phyloP scores from a whole-genome alignment of 1,140 invertebrate species.

The Bemisia tabaci region DNA sequence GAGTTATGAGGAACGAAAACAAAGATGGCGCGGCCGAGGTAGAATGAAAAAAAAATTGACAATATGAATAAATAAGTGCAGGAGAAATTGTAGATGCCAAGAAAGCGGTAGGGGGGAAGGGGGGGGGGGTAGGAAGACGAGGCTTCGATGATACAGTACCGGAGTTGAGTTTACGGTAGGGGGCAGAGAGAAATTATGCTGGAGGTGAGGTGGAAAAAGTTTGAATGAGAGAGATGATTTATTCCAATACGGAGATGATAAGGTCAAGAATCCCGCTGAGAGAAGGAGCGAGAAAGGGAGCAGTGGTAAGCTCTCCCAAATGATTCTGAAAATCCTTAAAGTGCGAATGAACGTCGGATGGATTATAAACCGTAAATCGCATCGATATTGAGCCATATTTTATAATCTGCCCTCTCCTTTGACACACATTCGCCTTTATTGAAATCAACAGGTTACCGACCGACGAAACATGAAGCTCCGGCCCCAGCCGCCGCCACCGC shows the following conservation, averaged over 20 bases:
- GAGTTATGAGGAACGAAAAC: neutral
- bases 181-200: neutral
- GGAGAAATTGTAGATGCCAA: neutral
- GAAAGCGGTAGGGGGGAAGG: neutral
- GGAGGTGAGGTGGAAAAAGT: neutral
- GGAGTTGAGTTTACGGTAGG: neutral
- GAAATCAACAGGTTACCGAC: neutral
- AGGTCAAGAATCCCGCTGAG: neutral
- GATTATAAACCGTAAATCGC: neutral
- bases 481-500: too few relatives aligned
- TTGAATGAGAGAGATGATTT: neutral
- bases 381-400: too few relatives aligned
- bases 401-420: neutral
- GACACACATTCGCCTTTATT: neutral
- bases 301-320: neutral
- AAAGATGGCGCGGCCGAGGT: too few relatives aligned
- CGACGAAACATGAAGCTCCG: too few relatives aligned
- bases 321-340: neutral
- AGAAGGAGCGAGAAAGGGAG: neutral
- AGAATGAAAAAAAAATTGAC: neutral
- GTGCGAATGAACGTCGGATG: neutral
- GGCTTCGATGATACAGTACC: neutral
- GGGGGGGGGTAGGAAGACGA: neutral
- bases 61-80: neutral
- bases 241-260: neutral